A percentile compares a stretch with the other conserved stretches of the same genome.
These are phyloP conservation scores for human (Homo sapiens) DNA, from an alignment of 2,113 vertebrate species.

Conservation along the genomic window GRCh38 chr1:48679001-48679500, in stretches of 20 bases:
- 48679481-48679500: not conserved
- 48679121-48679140: not conserved
- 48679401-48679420: not conserved
- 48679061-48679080: fast-evolving
- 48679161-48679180: not conserved
- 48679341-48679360: not conserved
- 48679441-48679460: not conserved
- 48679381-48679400: not conserved
- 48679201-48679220: not conserved
- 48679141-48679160: not conserved
- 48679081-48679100: fast-evolving
- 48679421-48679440: not conserved
- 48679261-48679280: not conserved
- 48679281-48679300: not conserved
- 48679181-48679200: not conserved
- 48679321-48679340: not conserved
- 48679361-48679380: not conserved
- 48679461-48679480: not conserved
- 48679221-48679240: not conserved
- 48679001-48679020: not conserved
- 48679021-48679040: fast-evolving
- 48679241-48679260: not conserved
- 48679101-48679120: not conserved
- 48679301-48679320: not conserved
- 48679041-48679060: not conserved